These are phyloP conservation scores for Apis laboriosa DNA, from an alignment of 1,140 invertebrate genomes.

Conservation along the genomic window DNA sequence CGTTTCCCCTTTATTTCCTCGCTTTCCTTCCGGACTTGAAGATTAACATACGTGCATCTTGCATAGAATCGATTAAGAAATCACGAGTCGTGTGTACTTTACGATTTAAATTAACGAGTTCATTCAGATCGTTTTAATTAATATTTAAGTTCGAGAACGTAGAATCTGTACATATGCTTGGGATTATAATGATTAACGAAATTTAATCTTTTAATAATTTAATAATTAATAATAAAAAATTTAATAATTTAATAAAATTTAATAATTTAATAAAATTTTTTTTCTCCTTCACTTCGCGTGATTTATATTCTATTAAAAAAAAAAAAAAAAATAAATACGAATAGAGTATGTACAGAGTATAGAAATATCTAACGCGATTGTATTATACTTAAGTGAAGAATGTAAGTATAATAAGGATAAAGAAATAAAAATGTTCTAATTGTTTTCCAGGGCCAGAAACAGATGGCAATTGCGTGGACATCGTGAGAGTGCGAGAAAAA, in stretches of 20 bases:
- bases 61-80: conserved; percentile 20
- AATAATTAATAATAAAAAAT: too few relatives aligned
- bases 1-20: not conserved
- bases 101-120: not conserved
- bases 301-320: not conserved
- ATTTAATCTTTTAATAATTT: not conserved
- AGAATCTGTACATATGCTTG: not conserved
- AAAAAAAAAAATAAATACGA: not conserved
- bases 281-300: not conserved
- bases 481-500: conserved; percentile 74
- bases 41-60: conserved; percentile 14
- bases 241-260: too few relatives aligned
- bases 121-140: not conserved
- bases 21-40: not conserved
- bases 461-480: conserved; percentile 76
- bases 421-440: not conserved
- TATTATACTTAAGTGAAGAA: not conserved
- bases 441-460: conserved; percentile 65
- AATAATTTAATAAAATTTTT: too few relatives aligned
- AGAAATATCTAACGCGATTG: not conserved
- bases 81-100: not conserved
- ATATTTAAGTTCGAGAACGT: not conserved
- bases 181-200: not conserved
- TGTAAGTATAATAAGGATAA: too few relatives aligned
- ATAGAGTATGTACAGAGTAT: too few relatives aligned